These are phyloP conservation scores for Syngnathus floridae DNA, from an alignment of 2,113 vertebrate species.

Conservation along the genomic window DNA sequence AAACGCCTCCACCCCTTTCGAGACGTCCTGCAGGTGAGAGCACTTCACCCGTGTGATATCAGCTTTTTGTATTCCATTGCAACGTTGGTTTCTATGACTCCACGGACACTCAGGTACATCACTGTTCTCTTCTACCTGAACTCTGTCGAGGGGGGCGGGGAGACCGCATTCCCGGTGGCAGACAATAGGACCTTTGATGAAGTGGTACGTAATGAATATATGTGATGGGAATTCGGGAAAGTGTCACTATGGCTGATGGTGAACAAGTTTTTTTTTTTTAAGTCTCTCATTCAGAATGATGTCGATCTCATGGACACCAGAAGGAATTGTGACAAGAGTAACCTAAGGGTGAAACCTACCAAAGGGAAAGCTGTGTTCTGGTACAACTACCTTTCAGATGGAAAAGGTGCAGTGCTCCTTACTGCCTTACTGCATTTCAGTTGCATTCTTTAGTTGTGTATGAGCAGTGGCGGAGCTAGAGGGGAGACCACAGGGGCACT, in stretches of 20 bases:
- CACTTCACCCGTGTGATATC: constrained; percentile 1
- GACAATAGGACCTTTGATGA: constrained; percentile 98
- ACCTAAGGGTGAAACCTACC: constrained; percentile 86
- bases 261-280: constrained; percentile 14
- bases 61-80: constrained; percentile 51
- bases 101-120: constrained; percentile 81
- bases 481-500: too few species aligned
- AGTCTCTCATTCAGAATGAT: constrained; percentile 93
- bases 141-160: constrained; percentile 93
- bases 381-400: constrained; percentile 98
- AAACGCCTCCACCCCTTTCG: constrained; percentile 84
- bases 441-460: too few species aligned
- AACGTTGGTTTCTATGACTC: constrained; percentile 21
- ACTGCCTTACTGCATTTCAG: background rate
- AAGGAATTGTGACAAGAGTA: constrained; percentile 92
- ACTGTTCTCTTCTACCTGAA: constrained; percentile 98
- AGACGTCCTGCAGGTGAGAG: constrained; percentile 91
- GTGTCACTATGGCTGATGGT: background rate
- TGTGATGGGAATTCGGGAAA: background rate
- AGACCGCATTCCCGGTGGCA: constrained; percentile 95
- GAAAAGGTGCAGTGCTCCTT: constrained; percentile 75
- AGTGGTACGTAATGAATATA: constrained; percentile 72
- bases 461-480: too few species aligned
- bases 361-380: constrained; percentile 97
- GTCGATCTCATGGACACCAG: constrained; percentile 93